Base-by-base conservation (phyloP, 37 sponge, comb jelly and placozoan species). In the Chondrosia reniformis region DNA sequence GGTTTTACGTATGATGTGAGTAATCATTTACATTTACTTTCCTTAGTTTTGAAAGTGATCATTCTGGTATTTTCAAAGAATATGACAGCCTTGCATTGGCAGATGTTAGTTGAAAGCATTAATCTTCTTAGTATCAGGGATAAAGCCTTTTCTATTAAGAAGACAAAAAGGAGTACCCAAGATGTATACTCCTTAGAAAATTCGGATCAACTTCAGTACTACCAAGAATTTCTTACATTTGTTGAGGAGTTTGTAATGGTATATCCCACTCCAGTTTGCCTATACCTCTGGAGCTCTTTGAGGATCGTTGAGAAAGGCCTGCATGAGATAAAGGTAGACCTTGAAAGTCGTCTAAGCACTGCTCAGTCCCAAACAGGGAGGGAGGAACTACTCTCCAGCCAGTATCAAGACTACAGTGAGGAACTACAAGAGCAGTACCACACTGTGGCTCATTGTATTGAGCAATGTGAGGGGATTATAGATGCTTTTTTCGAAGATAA, bases 221-320 rank as follows among this genome's bases (percentile, higher is more conserved):
- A 69, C 72, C 39, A 69, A 69, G 72, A 69, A 69, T 34, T 69
- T 2, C 44, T 69, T 13, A 21, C n/a, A 34, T 69, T 69, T 7
- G 36, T 69, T 40, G 72, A 69, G 42, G 72, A 69, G 2, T 69
- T 41, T 40, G 72, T 69, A 1, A 24, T 69, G 15, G 43, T 69
- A 10, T 25, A 69, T 39, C n/a, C 43, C 4, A 34, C 43, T 39
- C 72, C 72, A 3, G 24, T 69, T 36, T 44, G 72, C 7, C 1
- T 69, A 10, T 69, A 69, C 43, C 3, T 69, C 5, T 69, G 72
- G 72, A 41, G 44, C 2, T 41, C 36, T 25, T 39, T 69, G 72
- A 24, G 22, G 2, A 38, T 34, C 36, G 72, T 69, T 17, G 72
- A 40, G 72, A 40, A 25, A 43, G 72, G 72, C 39, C 41, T 69